Base-by-base conservation (phyloP, 1,140 invertebrate genomes). In the Episyrphus balteatus region DNA sequence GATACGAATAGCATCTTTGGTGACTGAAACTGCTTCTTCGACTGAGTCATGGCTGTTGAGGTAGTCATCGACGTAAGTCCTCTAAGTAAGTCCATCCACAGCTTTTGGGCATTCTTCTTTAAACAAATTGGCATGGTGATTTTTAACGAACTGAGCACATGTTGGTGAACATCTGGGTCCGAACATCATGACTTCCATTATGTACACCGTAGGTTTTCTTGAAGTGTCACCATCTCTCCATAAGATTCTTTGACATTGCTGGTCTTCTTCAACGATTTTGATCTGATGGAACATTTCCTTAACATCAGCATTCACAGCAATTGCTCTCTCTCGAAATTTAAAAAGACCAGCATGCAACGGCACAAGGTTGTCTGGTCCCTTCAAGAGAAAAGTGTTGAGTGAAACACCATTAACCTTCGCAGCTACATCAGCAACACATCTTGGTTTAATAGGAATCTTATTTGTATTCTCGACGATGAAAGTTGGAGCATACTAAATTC, bases 21-120 rank as follows among this genome's bases (percentile, higher is more conserved):
- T 51, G 8, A 56, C 11, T 19, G 32, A 12, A 5, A 19, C 45
- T 0, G 56, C 54, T 14, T 56, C 54, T 2, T 45, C 45, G 3
- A 32, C 42, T 1, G 48, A 46, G 14, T 51, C 50, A 5, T 44
- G 45, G 21, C 54, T 57, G 42, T 59, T 50, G 7, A 68, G 48
- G 44, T 56, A 63, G 44, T 68, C 68, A 21, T 69, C 66, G 55
- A 69, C 68, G 42, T 66, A 69, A 47, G 58, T 58, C 34, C 59
- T 55, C 5, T 58, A 42, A 2, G 50, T 17, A 9, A 69, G 57
- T 1, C 54, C 61, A 1, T 55, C 14, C 0, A 54, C 62, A 0
- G 62, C 60, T 5, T 36, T n/a, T 1, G 58, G 63, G 21, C 50
- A 50, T 3, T 37, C 8, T 6, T 14, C 40, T 38, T 36, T 31